Base-by-base conservation (phyloP, 2,888 invertebrate genomes). In the Cartodere bifasciata region DNA sequence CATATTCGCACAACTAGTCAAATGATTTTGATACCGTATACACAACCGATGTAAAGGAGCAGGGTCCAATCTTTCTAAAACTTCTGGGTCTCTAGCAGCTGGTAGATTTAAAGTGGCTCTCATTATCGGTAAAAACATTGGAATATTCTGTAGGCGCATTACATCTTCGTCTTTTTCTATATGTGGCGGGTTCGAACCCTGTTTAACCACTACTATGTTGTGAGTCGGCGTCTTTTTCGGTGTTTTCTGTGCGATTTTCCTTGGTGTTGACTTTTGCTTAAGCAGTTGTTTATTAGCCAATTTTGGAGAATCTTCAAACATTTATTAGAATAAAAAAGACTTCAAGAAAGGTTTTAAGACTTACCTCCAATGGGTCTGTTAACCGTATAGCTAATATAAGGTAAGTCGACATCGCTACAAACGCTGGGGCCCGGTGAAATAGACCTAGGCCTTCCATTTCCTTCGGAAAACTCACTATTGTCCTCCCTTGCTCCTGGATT, bases 101-200 rank as follows among this genome's bases (percentile, higher is more conserved):
- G 90, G 85, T 30, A 88, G 60, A 23, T 87, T 87, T 2, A 90
- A 59, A 0, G 88, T 84, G 0, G 87, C 88, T 21, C 90, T 62
- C 76, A 94, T 86, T 28, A 94, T 88, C 0, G 94, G 94, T 31
- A 91, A 62, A 57, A 94, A 92, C 60, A 87, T 84, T 2, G 92
- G 91, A 45, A 92, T 90, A 44, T 71, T 47, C 63, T 76, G 75
- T 23, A 86, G 55, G 37, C 73, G 64, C 25, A 75, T 58, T 30
- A 84, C 70, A 47, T 86, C 82, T 5, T 82, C 75, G 56, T 90
- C 88, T 32, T 75, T 70, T 41, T 81, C 80, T 1, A 73, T 55
- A 10, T 69, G 66, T 2, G 67, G 68, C 32, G 70, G 68, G 4
- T 65, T 64, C 1, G 64, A 53, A 0, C 81, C 78, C 1, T 78